Conservation (phyloP, 2,888 invertebrate genomes). For the Hylaea fasciaria region DNA sequence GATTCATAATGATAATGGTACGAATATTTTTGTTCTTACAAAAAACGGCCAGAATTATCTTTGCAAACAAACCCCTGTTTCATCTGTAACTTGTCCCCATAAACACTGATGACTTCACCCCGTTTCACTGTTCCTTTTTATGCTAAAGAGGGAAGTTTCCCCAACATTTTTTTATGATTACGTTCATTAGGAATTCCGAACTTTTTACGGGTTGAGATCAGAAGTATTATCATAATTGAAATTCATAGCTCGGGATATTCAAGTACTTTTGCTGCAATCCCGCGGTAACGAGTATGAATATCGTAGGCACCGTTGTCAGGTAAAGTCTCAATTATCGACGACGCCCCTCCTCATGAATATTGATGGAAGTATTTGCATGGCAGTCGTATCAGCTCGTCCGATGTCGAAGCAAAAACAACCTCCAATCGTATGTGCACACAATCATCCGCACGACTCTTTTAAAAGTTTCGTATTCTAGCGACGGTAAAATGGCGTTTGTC, state of each 20-base stretch:
- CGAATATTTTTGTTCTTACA: background rate
- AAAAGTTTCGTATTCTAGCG: slow-evolving; percentile 35
- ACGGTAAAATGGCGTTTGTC: slow-evolving; percentile 29
- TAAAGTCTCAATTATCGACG: slow-evolving; percentile 74
- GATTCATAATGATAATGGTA: background rate
- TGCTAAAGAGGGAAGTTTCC: slow-evolving; percentile 35
- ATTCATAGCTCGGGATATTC: slow-evolving; percentile 36
- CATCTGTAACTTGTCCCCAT: slow-evolving; percentile 27
- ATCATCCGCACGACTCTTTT: slow-evolving; percentile 35
- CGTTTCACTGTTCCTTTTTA: slow-evolving; percentile 34
- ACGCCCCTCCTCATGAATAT: slow-evolving; percentile 72
- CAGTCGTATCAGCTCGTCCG: slow-evolving; percentile 54
- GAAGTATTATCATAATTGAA: slow-evolving; percentile 37
- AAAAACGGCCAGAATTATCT: background rate
- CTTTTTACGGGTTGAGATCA: slow-evolving; percentile 33
- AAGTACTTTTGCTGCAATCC: slow-evolving; percentile 37
- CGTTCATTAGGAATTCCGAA: slow-evolving; percentile 36
- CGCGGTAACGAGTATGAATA: slow-evolving; percentile 58
- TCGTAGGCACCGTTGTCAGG: slow-evolving; percentile 61
- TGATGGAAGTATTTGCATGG: slow-evolving; percentile 74
- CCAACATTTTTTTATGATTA: slow-evolving; percentile 33
- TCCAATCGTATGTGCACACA: slow-evolving; percentile 21
- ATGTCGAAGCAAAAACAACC: slow-evolving; percentile 57
- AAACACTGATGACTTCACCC: slow-evolving; percentile 34
- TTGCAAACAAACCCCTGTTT: slow-evolving; percentile 11